These are phyloP conservation scores for Indicator indicator DNA, from an alignment of 2,113 vertebrate species.

Conservation along the genomic window DNA sequence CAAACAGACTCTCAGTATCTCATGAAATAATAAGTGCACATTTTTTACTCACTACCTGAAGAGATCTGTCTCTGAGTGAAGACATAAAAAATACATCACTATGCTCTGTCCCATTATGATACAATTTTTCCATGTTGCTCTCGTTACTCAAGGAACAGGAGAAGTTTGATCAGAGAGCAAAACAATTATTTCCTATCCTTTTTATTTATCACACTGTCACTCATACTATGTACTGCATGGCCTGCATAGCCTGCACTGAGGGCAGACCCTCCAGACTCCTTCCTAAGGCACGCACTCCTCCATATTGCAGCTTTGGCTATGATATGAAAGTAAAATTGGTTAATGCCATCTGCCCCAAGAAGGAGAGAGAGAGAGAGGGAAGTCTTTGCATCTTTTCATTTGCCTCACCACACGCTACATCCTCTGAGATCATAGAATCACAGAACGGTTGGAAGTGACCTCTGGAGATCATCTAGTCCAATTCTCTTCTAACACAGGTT, in stretches of 20 bases:
- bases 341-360: background rate
- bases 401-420: background rate
- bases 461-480: no score
- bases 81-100: background rate
- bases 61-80: background rate
- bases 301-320: background rate
- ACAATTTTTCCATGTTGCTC: background rate
- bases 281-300: background rate
- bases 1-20: background rate
- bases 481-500: no score
- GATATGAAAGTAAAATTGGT: background rate
- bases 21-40: background rate
- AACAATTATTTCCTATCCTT: background rate
- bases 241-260: background rate
- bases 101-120: background rate
- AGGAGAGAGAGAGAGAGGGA: background rate
- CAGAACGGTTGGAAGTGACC: no score
- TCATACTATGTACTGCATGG: background rate
- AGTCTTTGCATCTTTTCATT: background rate
- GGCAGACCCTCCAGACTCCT: background rate
- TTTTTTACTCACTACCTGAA: background rate
- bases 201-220: rapidly evolving
- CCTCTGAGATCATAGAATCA: no score
- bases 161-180: background rate
- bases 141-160: background rate